These are phyloP conservation scores for Nasonia oneida DNA, from an alignment of 2,888 invertebrate species.

Conservation along the genomic window DNA sequence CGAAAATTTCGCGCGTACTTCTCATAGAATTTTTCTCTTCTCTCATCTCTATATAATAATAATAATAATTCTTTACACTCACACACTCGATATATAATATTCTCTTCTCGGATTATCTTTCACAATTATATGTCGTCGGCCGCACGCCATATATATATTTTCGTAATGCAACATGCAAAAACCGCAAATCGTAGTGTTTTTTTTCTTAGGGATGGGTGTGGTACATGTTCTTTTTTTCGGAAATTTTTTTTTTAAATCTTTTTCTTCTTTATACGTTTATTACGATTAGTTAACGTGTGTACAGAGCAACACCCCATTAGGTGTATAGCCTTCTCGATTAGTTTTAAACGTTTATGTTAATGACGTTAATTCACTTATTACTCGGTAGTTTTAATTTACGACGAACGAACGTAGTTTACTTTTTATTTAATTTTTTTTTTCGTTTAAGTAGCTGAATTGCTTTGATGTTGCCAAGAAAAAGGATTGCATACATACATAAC, in stretches of 20 bases:
- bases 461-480: constrained; percentile 62
- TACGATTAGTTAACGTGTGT: constrained; percentile 54
- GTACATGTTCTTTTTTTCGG: constrained; percentile 28
- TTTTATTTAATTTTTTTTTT: constrained; percentile 37
- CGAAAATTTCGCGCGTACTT: constrained; percentile 38
- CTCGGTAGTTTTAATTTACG: constrained; percentile 49
- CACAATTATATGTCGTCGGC: neutral
- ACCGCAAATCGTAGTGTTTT: constrained; percentile 42
- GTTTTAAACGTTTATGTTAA: constrained; percentile 54
- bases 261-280: constrained; percentile 49
- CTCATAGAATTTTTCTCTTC: constrained; percentile 19
- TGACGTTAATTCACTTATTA: constrained; percentile 56
- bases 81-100: constrained; percentile 21
- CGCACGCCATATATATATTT: constrained; percentile 1
- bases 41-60: constrained; percentile 20
- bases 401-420: constrained; percentile 52
- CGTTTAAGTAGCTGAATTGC: neutral
- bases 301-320: constrained; percentile 15
- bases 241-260: constrained; percentile 29
- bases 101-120: constrained; percentile 18
- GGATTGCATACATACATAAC: constrained; percentile 23
- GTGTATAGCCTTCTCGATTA: constrained; percentile 27
- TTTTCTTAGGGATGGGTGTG: constrained; percentile 9
- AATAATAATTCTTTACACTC: constrained; percentile 41
- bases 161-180: constrained; percentile 53